Evolutionary conservation across 2,888 invertebrate genomes (phyloP).

Genomic region (Cheilosia scutellata): DNA sequence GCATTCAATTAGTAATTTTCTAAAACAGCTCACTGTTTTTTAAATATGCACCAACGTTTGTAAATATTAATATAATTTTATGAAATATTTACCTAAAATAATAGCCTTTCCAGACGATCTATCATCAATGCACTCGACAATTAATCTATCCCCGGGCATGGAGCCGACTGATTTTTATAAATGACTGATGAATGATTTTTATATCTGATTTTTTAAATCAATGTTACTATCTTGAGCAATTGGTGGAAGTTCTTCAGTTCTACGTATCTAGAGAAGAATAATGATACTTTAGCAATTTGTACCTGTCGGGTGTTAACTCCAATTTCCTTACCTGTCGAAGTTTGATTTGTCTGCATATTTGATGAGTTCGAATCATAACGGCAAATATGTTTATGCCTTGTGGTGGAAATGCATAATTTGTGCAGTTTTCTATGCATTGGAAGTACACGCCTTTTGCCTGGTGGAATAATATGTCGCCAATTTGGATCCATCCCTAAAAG

Average conservation of each 20-base stretch:
- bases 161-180: constrained; percentile 87
- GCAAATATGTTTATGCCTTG: constrained; percentile 89
- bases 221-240: constrained; percentile 89
- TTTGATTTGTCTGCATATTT: constrained; percentile 87
- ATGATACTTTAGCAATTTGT: background rate
- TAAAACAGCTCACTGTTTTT: background rate
- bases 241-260: constrained; percentile 87
- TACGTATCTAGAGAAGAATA: constrained; percentile 84
- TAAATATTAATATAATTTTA: background rate
- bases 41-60: no score
- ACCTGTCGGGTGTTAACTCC: background rate
- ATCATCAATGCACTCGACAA: constrained; percentile 89
- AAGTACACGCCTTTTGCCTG: constrained; percentile 88
- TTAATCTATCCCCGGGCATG: constrained; percentile 88
- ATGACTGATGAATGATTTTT: no score
- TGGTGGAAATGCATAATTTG: constrained; percentile 87
- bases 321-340: constrained; percentile 86
- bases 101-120: constrained; percentile 88
- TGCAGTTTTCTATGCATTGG: constrained; percentile 89
- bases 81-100: constrained; percentile 85
- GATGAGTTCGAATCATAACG: constrained; percentile 89
- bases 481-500: constrained; percentile 88
- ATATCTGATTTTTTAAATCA: no score
- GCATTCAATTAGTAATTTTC: background rate
- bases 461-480: constrained; percentile 90